Evolutionary conservation across 2,888 invertebrate genomes (phyloP).

Genomic region (Ischnus inquisitorius): DNA sequence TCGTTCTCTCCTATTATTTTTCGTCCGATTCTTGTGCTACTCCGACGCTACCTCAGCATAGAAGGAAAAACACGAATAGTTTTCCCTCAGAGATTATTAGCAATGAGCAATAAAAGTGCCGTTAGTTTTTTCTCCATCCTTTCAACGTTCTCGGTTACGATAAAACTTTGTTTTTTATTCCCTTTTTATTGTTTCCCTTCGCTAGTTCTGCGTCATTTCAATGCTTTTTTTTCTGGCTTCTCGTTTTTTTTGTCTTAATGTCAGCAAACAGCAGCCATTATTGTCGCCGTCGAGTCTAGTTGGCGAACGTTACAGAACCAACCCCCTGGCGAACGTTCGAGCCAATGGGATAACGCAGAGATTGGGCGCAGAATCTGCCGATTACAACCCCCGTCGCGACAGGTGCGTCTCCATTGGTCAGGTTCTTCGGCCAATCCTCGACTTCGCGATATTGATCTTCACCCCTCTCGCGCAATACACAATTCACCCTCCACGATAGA

Average conservation of each 20-base stretch:
- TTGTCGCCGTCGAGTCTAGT: slow-evolving; percentile 41
- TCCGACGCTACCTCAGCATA: not conserved
- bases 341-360: slow-evolving; percentile 74
- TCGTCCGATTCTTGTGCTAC: not conserved
- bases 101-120: not conserved
- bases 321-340: slow-evolving; percentile 75
- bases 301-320: slow-evolving; percentile 62
- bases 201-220: not conserved
- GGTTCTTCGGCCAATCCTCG: slow-evolving; percentile 56
- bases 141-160: not conserved
- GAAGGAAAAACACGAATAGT: not conserved
- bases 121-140: not conserved
- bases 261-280: slow-evolving; percentile 46
- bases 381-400: slow-evolving; percentile 72
- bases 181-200: not conserved
- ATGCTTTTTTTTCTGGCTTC: slow-evolving; percentile 41
- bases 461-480: slow-evolving; percentile 28
- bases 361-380: slow-evolving; percentile 79
- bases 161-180: not conserved
- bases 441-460: slow-evolving; percentile 72
- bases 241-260: not conserved
- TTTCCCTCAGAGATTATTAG: not conserved
- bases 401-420: slow-evolving; percentile 65
- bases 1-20: slow-evolving; percentile 5
- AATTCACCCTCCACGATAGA: slow-evolving; percentile 57